phyloP scores from a whole-genome alignment of 2,888 invertebrate genomes.

The Tipula vernalis region DNA sequence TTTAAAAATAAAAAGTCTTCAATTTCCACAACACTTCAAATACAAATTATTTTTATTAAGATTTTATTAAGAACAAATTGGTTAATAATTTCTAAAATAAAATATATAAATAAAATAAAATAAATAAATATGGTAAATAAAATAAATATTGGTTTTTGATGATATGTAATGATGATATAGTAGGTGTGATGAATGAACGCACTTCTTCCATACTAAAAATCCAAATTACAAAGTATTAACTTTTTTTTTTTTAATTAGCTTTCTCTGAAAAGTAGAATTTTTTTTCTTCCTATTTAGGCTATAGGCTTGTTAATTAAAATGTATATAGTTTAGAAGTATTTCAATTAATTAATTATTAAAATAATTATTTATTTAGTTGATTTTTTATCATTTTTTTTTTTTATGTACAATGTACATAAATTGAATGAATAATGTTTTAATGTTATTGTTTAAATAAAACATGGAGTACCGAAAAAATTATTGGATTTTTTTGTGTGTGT shows the following conservation, averaged over 20 bases:
- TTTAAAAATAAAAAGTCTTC: too few relatives aligned
- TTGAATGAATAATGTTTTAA: neutral
- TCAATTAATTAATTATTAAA: neutral
- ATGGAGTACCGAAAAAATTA: neutral
- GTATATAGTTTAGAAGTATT: neutral
- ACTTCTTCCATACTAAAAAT: neutral
- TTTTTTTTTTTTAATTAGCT: neutral
- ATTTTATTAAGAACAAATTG: neutral
- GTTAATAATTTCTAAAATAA: neutral
- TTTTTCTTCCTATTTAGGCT: neutral
- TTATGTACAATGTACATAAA: neutral
- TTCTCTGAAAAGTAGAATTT: neutral
- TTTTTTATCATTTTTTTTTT: neutral
- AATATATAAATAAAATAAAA: conserved; percentile 4
- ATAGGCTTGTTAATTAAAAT: neutral
- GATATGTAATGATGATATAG: neutral
- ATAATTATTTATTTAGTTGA: neutral
- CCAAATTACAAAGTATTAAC: neutral
- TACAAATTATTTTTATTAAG: neutral
- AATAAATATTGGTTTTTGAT: neutral
- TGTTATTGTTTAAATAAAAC: neutral
- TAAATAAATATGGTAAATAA: neutral
- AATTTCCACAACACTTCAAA: neutral
- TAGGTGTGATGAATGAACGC: neutral
- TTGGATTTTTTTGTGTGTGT: neutral